A percentile compares a stretch with the other conserved stretches of the same genome.
phyloP scores from a whole-genome alignment of 2,113 vertebrate species.

The Pterocles gutturalis region DNA sequence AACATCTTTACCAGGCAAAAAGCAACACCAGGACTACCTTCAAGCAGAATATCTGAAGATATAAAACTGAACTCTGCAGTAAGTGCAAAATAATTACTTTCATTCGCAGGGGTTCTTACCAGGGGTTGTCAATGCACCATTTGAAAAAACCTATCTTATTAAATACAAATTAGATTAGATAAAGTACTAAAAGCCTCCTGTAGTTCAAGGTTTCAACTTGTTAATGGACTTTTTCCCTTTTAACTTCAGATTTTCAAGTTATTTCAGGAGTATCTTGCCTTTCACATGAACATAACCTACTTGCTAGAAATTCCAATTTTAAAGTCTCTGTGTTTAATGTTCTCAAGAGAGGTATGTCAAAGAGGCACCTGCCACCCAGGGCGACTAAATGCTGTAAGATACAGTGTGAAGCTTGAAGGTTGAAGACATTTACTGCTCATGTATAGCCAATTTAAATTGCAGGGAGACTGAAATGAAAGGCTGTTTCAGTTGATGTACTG shows the following conservation, averaged over 20 bases:
- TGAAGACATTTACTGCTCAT: background rate
- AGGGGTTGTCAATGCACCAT: background rate
- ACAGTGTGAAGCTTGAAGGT: background rate
- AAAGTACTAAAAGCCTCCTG: slow-evolving; percentile 44
- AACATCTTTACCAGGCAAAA: slow-evolving; percentile 23
- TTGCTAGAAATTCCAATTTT: background rate
- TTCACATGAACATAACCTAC: background rate
- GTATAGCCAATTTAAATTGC: background rate
- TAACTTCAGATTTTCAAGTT: slow-evolving; percentile 10
- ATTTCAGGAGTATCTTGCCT: background rate
- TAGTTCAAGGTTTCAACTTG: slow-evolving; percentile 32
- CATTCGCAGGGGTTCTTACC: background rate
- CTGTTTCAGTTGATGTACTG: background rate
- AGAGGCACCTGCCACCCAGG: background rate
- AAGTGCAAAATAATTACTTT: background rate
- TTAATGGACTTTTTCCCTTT: slow-evolving; percentile 58
- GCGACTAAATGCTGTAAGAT: background rate
- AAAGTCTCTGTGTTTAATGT: background rate
- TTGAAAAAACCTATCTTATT: slow-evolving; percentile 16
- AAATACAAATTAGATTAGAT: slow-evolving; percentile 51
- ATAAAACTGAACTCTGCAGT: background rate
- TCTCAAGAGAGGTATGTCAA: background rate
- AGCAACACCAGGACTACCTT: background rate
- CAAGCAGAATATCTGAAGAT: background rate
- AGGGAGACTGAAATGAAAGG: background rate